phyloP scores from a whole-genome alignment of 1,140 invertebrate genomes.

The Papilio glaucus region DNA sequence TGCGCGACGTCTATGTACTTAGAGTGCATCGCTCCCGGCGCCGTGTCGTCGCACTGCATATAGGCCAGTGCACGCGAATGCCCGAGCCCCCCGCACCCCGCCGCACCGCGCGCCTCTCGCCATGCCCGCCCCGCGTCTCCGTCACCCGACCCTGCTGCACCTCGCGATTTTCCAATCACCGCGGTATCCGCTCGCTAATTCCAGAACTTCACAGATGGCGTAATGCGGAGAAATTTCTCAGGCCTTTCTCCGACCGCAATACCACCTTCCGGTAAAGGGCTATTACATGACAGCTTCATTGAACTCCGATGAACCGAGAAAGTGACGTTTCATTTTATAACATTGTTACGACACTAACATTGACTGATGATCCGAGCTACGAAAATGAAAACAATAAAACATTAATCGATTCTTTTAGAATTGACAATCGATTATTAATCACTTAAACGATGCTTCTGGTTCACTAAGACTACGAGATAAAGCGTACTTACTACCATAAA shows the following conservation, averaged over 20 bases:
- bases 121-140: conserved; percentile 37
- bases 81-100: conserved; percentile 56
- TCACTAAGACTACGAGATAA: not conserved
- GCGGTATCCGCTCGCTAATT: conserved; percentile 68
- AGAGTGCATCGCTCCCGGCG: conserved; percentile 80
- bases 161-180: conserved; percentile 81
- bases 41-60: conserved; percentile 82
- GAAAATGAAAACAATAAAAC: not conserved
- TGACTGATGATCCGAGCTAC: not conserved
- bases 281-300: conserved; percentile 35
- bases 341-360: conserved; percentile 11
- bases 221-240: conserved; percentile 68
- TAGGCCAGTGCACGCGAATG: conserved; percentile 81
- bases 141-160: conserved; percentile 53
- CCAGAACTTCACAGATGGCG: conserved; percentile 62
- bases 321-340: conserved; percentile 18
- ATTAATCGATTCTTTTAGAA: not conserved
- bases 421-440: not conserved
- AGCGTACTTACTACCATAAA: not conserved
- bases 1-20: conserved; percentile 73
- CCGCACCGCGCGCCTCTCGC: conserved; percentile 37
- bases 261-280: conserved; percentile 53
- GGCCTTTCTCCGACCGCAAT: conserved; percentile 52
- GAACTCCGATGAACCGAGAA: not conserved
- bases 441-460: not conserved